phyloP scores from a whole-genome alignment of 1,140 invertebrate genomes.

The Camponotus vicinus region DNA sequence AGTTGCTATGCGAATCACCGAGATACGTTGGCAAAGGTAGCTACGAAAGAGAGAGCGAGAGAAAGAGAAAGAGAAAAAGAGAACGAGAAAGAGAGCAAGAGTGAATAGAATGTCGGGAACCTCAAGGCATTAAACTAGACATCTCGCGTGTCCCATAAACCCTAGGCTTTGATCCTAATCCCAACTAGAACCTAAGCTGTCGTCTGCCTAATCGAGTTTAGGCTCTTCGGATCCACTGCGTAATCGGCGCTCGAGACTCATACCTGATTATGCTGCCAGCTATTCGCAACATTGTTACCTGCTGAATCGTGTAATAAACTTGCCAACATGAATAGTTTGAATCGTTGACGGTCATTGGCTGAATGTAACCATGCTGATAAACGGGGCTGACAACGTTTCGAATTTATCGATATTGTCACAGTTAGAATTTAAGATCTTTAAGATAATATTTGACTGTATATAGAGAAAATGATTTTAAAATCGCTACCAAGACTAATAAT shows the following conservation, averaged over 20 bases:
- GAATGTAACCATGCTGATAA: slow-evolving; percentile 40
- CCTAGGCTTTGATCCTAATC: slow-evolving; percentile 71
- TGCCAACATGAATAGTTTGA: slow-evolving; percentile 53
- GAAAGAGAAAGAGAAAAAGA: not conserved
- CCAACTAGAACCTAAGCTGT: slow-evolving; percentile 63
- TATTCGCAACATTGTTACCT: slow-evolving; percentile 41
- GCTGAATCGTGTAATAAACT: slow-evolving; percentile 55
- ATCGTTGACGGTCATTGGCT: slow-evolving; percentile 51
- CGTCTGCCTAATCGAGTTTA: slow-evolving; percentile 71
- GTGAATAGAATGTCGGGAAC: slow-evolving; percentile 47
- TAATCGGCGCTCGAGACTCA: slow-evolving; percentile 64
- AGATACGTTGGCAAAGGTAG: not conserved
- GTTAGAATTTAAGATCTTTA: not conserved
- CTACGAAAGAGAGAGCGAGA: not conserved
- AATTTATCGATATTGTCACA: not conserved
- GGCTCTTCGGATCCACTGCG: slow-evolving; percentile 21
- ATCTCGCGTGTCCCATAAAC: slow-evolving; percentile 51
- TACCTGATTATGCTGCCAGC: slow-evolving; percentile 60
- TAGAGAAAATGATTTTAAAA: not conserved
- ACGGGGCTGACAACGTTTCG: slow-evolving; percentile 8
- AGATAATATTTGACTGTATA: not conserved
- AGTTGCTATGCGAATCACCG: slow-evolving; percentile 61
- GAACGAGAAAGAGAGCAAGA: not conserved
- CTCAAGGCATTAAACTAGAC: slow-evolving; percentile 69
- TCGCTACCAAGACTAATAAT: not conserved